A percentile compares a stretch with the other conserved stretches of the same genome.
phyloP scores from a whole-genome alignment of 2,113 vertebrate genomes.

The Oreotragus oreotragus region DNA sequence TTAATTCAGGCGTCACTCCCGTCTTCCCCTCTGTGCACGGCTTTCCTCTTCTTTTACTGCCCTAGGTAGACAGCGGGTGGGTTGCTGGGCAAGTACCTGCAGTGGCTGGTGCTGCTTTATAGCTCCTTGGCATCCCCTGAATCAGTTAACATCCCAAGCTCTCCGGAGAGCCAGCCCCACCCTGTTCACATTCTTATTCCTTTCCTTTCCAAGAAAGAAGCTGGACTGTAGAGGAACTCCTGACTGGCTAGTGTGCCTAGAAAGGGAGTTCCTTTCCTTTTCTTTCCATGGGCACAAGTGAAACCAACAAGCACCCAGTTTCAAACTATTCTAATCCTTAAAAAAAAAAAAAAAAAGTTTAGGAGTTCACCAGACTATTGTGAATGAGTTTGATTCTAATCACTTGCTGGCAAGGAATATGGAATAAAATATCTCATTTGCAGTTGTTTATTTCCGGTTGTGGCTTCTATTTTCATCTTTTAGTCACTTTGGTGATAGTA shows the following conservation, averaged over 20 bases:
- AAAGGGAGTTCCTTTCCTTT: slow-evolving; percentile 3
- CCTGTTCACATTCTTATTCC: slow-evolving; percentile 4
- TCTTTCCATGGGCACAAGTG: neutral
- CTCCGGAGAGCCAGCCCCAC: slow-evolving; percentile 37
- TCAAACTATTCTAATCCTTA: slow-evolving; percentile 20
- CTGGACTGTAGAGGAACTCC: neutral
- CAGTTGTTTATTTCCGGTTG: slow-evolving; percentile 71
- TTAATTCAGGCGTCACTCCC: slow-evolving; percentile 64
- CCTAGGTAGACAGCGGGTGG: slow-evolving; percentile 23
- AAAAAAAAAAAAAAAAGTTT: slow-evolving; percentile 30
- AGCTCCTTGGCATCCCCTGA: slow-evolving; percentile 36
- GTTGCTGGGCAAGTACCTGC: slow-evolving; percentile 44
- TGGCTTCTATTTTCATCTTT: slow-evolving; percentile 68
- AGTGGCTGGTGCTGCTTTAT: slow-evolving; percentile 12
- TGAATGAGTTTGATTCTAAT: slow-evolving; percentile 66
- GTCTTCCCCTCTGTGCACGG: slow-evolving; percentile 29
- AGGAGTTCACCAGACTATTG: slow-evolving; percentile 58
- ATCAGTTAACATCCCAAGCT: slow-evolving; percentile 43
- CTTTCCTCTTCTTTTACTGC: slow-evolving; percentile 56
- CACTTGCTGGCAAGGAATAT: slow-evolving; percentile 53
- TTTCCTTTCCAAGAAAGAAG: slow-evolving; percentile 71
- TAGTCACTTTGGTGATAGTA: slow-evolving; percentile 24
- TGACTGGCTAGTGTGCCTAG: neutral
- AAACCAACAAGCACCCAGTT: neutral
- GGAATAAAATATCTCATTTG: slow-evolving; percentile 58